Percentiles rank a stretch among this genome's conserved stretches.
phyloP scores from a whole-genome alignment of 2,888 invertebrate species.

The Nomada fucata region DNA sequence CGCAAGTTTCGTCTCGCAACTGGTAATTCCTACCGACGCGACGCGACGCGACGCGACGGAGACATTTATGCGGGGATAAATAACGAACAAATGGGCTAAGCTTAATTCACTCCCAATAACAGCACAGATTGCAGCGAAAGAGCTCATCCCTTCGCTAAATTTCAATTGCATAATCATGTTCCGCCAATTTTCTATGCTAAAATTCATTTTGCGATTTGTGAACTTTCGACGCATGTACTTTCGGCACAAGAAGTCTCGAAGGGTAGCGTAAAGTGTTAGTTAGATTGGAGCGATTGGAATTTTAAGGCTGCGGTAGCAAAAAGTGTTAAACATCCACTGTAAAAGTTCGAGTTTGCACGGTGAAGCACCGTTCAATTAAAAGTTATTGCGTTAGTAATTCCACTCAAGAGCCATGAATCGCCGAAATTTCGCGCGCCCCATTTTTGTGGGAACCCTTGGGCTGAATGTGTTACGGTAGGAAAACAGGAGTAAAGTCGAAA shows the following conservation, averaged over 20 bases:
- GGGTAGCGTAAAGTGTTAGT: too few relatives aligned
- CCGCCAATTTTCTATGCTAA: too few relatives aligned
- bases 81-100: not conserved
- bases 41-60: not conserved
- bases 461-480: not conserved
- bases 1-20: constrained; percentile 23
- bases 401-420: not conserved
- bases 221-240: too few relatives aligned
- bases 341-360: not conserved
- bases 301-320: not conserved
- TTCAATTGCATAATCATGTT: too few relatives aligned
- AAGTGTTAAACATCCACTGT: not conserved
- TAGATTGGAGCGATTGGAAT: too few relatives aligned
- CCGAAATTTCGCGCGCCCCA: not conserved
- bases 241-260: too few relatives aligned
- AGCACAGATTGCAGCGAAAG: too few relatives aligned
- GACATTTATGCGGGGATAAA: not conserved
- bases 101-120: too few relatives aligned
- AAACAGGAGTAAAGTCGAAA: constrained; percentile 10
- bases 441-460: constrained; percentile 12
- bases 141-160: too few relatives aligned
- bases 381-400: not conserved
- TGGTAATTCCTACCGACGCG: constrained; percentile 11
- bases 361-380: not conserved
- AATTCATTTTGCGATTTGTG: too few relatives aligned